phyloP scores from a whole-genome alignment of 2,888 invertebrate genomes.

The Melangyna quadrimaculata region DNA sequence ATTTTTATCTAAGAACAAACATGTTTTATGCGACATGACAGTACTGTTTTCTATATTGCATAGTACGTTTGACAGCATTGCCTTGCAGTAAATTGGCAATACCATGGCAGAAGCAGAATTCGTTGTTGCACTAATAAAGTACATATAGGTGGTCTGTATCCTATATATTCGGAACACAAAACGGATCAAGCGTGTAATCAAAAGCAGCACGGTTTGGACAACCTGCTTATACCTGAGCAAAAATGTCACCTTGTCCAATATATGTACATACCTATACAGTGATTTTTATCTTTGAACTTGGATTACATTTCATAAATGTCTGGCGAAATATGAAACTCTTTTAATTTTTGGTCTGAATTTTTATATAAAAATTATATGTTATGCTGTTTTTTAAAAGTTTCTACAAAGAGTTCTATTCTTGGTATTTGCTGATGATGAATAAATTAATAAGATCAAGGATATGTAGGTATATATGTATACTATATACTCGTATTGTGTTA shows the following conservation, averaged over 20 bases:
- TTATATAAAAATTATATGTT: not conserved
- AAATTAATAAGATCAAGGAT: not conserved
- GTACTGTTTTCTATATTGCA: no score
- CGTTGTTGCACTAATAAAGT: not conserved
- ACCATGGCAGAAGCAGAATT: not conserved
- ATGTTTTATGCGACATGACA: no score
- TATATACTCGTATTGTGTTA: not conserved
- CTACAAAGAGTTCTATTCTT: not conserved
- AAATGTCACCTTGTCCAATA: not conserved
- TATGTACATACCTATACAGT: no score
- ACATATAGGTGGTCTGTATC: not conserved
- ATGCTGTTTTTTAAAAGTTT: not conserved
- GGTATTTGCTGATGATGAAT: not conserved
- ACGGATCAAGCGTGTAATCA: slow-evolving; percentile 42
- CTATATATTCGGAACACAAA: not conserved
- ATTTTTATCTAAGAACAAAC: no score
- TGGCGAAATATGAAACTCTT: slow-evolving; percentile 34
- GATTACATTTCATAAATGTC: slow-evolving; percentile 48
- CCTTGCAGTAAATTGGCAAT: not conserved
- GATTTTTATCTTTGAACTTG: slow-evolving; percentile 54
- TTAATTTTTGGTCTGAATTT: not conserved
- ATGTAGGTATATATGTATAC: not conserved
- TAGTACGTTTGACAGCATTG: not conserved
- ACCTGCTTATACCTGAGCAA: slow-evolving; percentile 7
- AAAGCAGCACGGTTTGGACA: slow-evolving; percentile 10